Percentiles rank a stretch among this genome's conserved stretches.
These are phyloP conservation scores for Natrix natrix DNA, from an alignment of 2,797 vertebrate species.

Conservation along the genomic window DNA sequence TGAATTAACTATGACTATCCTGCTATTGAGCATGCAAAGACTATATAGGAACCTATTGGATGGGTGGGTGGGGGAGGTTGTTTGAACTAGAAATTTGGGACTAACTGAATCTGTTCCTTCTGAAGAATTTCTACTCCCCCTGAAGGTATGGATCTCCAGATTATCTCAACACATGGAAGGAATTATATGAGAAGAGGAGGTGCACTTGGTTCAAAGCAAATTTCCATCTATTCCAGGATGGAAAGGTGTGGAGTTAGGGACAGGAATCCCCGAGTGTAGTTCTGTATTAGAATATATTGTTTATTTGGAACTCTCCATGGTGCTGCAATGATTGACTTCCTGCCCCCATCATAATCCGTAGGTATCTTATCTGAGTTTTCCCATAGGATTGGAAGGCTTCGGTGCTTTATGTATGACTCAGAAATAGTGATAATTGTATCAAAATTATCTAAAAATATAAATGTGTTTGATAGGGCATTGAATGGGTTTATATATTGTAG, in stretches of 20 bases:
- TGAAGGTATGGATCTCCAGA: not conserved
- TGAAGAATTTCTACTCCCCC: not conserved
- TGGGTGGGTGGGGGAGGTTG: not conserved
- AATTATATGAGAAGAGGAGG: not conserved
- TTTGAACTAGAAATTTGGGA: not conserved
- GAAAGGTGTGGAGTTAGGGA: not conserved
- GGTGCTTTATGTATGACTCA: not conserved
- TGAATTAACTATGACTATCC: not conserved
- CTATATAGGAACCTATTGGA: not conserved
- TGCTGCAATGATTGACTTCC: not conserved
- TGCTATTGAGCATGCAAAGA: not conserved
- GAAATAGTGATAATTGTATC: not conserved
- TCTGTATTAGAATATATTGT: not conserved
- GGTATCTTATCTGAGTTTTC: not conserved
- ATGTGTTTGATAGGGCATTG: not conserved
- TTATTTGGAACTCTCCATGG: not conserved
- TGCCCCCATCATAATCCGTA: not conserved
- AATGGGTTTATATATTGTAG: not conserved
- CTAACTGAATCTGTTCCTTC: not conserved
- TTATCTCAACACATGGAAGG: not conserved
- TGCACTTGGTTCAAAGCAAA: not conserved
- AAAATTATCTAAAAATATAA: not conserved
- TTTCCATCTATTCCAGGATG: not conserved
- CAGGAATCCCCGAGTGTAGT: not conserved
- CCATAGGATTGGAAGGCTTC: not conserved